Conservation (phyloP, 2,113 vertebrate species). For the Mustelus asterias region DNA sequence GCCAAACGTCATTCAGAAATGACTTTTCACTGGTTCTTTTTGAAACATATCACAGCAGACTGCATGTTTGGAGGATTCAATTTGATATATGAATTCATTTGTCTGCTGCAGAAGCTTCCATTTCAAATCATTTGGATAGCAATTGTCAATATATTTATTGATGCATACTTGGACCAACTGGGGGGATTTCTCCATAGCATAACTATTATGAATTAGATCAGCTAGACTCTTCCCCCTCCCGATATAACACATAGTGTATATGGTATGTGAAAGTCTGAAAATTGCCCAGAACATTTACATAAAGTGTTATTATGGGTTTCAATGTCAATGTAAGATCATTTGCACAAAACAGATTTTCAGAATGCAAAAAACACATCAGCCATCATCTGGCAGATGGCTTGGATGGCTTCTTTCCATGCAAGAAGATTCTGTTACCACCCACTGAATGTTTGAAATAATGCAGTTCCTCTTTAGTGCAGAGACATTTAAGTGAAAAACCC, state of each 20-base stretch:
- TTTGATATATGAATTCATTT: background rate
- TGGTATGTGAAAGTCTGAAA: background rate
- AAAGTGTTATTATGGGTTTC: background rate
- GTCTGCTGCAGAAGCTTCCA: background rate
- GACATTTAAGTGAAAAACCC: background rate
- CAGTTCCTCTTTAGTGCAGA: background rate
- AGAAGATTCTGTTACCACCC: background rate
- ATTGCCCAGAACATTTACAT: background rate
- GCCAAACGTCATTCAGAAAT: background rate
- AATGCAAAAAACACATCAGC: background rate
- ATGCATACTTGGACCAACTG: background rate
- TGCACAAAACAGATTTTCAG: background rate
- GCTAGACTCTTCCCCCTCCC: background rate
- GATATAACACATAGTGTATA: background rate
- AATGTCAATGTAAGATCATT: background rate
- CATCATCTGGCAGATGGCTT: background rate
- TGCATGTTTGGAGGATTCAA: background rate
- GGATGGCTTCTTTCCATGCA: background rate
- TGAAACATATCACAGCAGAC: background rate
- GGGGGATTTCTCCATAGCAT: background rate
- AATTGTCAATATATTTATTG: background rate
- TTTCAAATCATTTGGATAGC: background rate
- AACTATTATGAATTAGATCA: background rate
- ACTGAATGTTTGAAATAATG: background rate
- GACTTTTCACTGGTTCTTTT: background rate